phyloP scores from a whole-genome alignment of 2,113 vertebrate species.

The Nansenia antarctica region DNA sequence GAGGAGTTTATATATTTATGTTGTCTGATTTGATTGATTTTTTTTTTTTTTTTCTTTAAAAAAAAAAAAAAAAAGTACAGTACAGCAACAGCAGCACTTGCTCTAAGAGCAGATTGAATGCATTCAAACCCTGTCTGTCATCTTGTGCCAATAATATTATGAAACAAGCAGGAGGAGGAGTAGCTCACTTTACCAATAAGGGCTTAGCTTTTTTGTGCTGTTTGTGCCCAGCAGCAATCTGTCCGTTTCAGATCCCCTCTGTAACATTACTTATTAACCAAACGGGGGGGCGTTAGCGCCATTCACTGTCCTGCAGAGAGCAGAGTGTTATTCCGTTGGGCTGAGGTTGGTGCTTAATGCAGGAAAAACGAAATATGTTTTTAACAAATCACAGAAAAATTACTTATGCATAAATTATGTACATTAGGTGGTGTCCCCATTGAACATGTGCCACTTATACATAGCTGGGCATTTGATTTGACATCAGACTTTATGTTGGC shows the following conservation, averaged over 20 bases:
- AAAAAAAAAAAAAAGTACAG: no score
- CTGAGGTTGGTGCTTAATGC: background rate
- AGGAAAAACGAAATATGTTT: no score
- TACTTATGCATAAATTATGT: background rate
- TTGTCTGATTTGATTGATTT: no score
- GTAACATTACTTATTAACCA: background rate
- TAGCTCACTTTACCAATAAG: background rate
- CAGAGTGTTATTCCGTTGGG: background rate
- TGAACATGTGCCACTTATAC: background rate
- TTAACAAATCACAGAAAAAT: background rate
- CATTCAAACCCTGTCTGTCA: no score
- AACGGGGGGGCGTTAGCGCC: background rate
- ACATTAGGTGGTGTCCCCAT: background rate
- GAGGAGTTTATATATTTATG: no score
- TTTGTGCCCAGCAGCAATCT: background rate
- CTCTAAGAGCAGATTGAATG: no score
- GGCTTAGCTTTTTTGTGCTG: background rate
- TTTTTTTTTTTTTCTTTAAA: no score
- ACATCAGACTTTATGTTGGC: no score
- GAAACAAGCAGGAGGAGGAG: background rate
- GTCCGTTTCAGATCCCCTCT: background rate
- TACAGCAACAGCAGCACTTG: no score
- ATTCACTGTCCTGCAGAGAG: background rate
- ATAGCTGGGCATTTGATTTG: no score
- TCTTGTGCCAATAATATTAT: no score